A percentile compares a stretch with the other conserved stretches of the same genome.
Conservation (phyloP, 2,113 vertebrate genomes). For the Amblyornis subalaris region DNA sequence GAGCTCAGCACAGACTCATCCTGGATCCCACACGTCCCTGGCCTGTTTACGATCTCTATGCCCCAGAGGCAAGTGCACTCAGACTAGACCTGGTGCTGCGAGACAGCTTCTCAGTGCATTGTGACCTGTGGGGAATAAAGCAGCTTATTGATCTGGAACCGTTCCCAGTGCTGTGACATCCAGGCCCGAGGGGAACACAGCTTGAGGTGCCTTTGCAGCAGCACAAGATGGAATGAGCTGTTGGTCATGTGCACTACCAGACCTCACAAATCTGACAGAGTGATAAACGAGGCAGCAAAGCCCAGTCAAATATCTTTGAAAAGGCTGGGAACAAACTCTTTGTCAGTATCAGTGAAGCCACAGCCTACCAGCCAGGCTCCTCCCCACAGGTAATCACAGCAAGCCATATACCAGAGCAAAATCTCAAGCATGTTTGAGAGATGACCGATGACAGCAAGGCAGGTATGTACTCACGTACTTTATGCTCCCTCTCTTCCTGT, state of each 20-base stretch:
- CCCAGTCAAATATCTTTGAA: not conserved
- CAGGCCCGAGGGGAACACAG: accelerated
- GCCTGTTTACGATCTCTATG: not conserved
- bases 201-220: not conserved
- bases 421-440: not conserved
- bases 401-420: not conserved
- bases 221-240: not conserved
- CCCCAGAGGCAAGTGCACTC: not conserved
- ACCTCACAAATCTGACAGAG: not conserved
- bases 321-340: not conserved
- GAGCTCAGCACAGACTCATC: not conserved
- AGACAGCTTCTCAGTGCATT: not conserved
- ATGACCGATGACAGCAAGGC: not conserved
- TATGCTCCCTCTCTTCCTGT: not conserved
- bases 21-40: not conserved
- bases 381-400: not conserved
- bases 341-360: not conserved
- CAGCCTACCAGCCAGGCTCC: not conserved
- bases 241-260: not conserved
- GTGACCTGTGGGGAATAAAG: not conserved
- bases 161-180: not conserved
- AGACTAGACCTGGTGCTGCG: not conserved
- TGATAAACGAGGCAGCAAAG: not conserved
- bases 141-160: not conserved
- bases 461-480: not conserved